Base-by-base conservation (phyloP, 2,113 vertebrate genomes). In the Tonatia bakeri region DNA sequence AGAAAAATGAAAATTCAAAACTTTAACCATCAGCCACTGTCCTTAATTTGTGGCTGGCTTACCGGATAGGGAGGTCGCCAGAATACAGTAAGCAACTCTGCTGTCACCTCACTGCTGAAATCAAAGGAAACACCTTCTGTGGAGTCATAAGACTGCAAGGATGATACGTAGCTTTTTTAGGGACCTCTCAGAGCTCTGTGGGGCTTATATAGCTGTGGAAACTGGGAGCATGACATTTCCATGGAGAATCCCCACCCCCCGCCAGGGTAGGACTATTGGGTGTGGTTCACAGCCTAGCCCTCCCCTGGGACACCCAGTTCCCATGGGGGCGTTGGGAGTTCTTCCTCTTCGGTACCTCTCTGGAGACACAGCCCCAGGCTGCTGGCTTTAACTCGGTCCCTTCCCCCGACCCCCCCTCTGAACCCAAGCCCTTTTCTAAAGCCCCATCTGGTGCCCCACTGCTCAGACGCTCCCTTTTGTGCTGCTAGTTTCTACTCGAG, bases 401-500 rank as follows among this genome's bases (percentile, higher is more conserved):
- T 85, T 38, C 73, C 16, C 1, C 19, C 13, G 28, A 11, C 59
- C 2, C 31, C 15, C 64, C n/a, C 45, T 90, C 75, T 38, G 70
- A 43, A 73, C 86, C 90, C 88, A 96, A 61, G 76, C 87, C 94
- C 4, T 33, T 59, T 67, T 73, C 22, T 67, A 84, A 69, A 86
- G 52, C 43, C 26, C 36, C 20, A 0, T 75, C 95, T 84, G 45
- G 47, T 26, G 81, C 40, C 31, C 91, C 80, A 45, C 24, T 12
- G 47, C 33, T 88, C 94, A 22, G 47, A 36, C 31, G 33, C 56
- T 91, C 76, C 95, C 59, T 22, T 36, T 1, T 17, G 50, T 80
- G 77, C 88, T 96, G 94, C 93, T 95, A 56, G 80, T 93, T 87
- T 82, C 64, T 95, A 92, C 89, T 77, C 22, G 91, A 86, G 54